phyloP scores from a whole-genome alignment of 2,888 invertebrate genomes.

The Lasioglossum villosulum region DNA sequence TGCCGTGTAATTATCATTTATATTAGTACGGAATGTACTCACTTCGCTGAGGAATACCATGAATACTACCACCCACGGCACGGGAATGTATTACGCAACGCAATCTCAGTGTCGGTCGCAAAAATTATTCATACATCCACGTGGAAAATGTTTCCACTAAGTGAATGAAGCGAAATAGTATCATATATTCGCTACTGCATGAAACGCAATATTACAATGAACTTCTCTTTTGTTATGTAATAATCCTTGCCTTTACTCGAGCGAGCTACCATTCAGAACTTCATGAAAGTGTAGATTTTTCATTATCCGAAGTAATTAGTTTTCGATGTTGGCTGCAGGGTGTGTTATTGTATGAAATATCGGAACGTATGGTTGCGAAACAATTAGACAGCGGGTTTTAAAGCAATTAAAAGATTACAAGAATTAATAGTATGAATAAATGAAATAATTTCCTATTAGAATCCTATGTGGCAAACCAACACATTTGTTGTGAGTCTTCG shows the following conservation, averaged over 20 bases:
- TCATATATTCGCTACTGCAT: not conserved
- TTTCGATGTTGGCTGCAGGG: no score
- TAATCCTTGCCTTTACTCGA: not conserved
- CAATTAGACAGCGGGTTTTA: no score
- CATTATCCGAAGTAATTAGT: not conserved
- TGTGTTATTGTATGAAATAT: no score
- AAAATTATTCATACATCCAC: not conserved
- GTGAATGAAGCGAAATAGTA: not conserved
- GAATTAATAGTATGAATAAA: no score
- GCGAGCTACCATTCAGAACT: conserved; percentile 11
- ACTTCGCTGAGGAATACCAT: conserved; percentile 71
- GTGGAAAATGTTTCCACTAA: not conserved
- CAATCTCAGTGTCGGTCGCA: not conserved
- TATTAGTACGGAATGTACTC: conserved; percentile 70
- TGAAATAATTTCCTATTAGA: no score
- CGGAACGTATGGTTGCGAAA: no score
- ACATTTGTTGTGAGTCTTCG: no score
- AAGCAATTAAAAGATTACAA: no score
- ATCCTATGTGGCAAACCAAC: no score
- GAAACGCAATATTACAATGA: not conserved
- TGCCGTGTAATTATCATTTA: conserved; percentile 77
- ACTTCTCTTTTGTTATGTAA: not conserved
- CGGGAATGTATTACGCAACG: not conserved
- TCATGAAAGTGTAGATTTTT: not conserved
- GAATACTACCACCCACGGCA: not conserved